Percentiles rank a stretch among this genome's conserved stretches.
These are phyloP conservation scores for Falcaria lacertinaria DNA, from an alignment of 2,888 invertebrate species.

Conservation along the genomic window DNA sequence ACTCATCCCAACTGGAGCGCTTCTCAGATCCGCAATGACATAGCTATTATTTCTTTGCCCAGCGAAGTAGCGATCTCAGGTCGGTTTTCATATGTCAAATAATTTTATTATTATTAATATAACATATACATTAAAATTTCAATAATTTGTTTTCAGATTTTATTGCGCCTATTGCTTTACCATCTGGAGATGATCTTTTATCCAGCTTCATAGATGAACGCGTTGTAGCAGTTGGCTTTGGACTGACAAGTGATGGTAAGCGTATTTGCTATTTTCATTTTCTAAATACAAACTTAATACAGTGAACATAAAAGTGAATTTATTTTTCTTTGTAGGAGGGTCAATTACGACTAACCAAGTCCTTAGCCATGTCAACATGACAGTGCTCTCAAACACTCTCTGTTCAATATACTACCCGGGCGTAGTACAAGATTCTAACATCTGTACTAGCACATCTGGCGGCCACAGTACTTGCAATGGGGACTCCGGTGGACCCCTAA, in stretches of 20 bases:
- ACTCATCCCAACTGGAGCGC: constrained; percentile 37
- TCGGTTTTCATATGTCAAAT: constrained; percentile 14
- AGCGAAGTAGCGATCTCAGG: constrained; percentile 18
- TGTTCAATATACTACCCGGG: constrained; percentile 32
- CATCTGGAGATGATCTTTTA: constrained; percentile 21
- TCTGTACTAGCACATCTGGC: constrained; percentile 43
- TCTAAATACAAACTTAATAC: no score
- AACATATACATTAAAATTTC: not conserved
- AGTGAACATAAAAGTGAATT: no score
- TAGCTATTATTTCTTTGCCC: constrained; percentile 37
- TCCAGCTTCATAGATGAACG: constrained; percentile 28
- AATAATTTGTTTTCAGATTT: constrained; percentile 15
- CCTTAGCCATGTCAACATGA: constrained; percentile 32
- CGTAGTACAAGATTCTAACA: constrained; percentile 27
- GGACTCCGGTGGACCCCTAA: constrained; percentile 52
- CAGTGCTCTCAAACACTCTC: constrained; percentile 30
- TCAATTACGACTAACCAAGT: constrained; percentile 18
- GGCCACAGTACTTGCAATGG: constrained; percentile 37
- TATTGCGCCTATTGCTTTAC: constrained; percentile 31
- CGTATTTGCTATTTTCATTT: no score
- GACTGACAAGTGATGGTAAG: constrained; percentile 26
- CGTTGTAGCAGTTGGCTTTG: constrained; percentile 44
- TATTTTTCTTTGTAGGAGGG: constrained; percentile 16
- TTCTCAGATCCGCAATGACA: constrained; percentile 40
- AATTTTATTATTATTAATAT: not conserved